phyloP scores from a whole-genome alignment of 2,797 vertebrate species.

The Tokudaia muenninki region DNA sequence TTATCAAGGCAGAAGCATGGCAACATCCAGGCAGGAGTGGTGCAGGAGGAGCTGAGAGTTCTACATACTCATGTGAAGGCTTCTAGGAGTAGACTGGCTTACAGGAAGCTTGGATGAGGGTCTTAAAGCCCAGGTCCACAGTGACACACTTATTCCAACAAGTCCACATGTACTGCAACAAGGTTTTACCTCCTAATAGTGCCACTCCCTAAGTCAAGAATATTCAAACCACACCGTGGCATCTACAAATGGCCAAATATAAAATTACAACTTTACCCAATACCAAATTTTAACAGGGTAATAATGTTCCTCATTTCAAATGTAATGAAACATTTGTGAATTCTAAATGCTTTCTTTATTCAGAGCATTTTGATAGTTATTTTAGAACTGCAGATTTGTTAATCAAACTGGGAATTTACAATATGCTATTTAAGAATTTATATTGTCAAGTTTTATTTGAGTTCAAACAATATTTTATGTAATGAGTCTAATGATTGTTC shows the following conservation, averaged over 20 bases:
- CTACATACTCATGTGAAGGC: neutral
- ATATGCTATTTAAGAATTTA: neutral
- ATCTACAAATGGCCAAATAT: neutral
- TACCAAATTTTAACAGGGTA: neutral
- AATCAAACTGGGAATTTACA: neutral
- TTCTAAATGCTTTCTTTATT: constrained; percentile 2
- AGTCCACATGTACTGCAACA: neutral
- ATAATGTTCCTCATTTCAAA: neutral
- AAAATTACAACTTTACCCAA: neutral
- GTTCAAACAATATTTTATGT: neutral
- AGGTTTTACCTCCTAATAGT: neutral
- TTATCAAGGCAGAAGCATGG: too few relatives aligned
- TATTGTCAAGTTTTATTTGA: neutral
- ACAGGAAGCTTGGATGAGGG: neutral
- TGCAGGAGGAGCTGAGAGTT: neutral
- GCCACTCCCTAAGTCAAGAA: neutral
- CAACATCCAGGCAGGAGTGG: too few relatives aligned
- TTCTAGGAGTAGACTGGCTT: neutral
- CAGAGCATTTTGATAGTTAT: neutral
- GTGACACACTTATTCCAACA: neutral
- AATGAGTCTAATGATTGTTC: neutral
- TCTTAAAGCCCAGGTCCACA: neutral
- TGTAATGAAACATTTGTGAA: constrained; percentile 30
- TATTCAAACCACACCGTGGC: neutral
- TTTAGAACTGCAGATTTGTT: neutral